Base-by-base conservation (phyloP, 1,140 invertebrate genomes). In the Drosophila pallidifrons region DNA sequence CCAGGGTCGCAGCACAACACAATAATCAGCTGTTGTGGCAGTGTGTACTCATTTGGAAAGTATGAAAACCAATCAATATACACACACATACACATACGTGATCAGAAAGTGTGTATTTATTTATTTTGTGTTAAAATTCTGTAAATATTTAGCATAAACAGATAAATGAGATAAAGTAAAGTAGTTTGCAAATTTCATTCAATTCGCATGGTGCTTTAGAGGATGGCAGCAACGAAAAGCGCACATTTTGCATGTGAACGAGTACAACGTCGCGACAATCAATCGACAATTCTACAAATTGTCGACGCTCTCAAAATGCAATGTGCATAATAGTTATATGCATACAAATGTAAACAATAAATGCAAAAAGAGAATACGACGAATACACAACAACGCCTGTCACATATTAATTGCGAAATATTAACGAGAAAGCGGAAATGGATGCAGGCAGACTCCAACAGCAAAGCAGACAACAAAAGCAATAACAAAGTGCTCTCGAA, bases 401-500 rank as follows among this genome's bases (percentile, higher is more conserved):
- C 43, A 35, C 54, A 32, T 15, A 63, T 30, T 25, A 38, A 41
- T 57, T 49, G 20, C 30, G 43, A 16, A 57, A 65, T 72, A 25
- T 25, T 25, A 58, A 38, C n/a, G 16, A 1, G 15, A 20, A 57
- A 16, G 5, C 7, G 45, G 32, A 55, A 38, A 69, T 68, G 75
- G 35, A 73, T 75, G 81, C 81, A 75, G 41, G 79, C 54, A 63
- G 54, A 51, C 35, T 38, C 10, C 3, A 32, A 7, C 32, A 41
- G 5, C 32, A 41, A 41, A 41, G 38, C 77, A 79, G 72, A 89
- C 69, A 83, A 70, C 78, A 77, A 85, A 81, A 89, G 81, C 85
- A 88, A 89, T 89, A 85, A 85, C 78, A 89, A 88, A 74, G 81
- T 81, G 85, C 78, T 85, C 66, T 85, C 63, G 71, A 76, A 89